A percentile compares a stretch with the other conserved stretches of the same genome.
Evolutionary conservation across 2,797 vertebrate genomes (phyloP).

Genomic region (Argya squamiceps): DNA sequence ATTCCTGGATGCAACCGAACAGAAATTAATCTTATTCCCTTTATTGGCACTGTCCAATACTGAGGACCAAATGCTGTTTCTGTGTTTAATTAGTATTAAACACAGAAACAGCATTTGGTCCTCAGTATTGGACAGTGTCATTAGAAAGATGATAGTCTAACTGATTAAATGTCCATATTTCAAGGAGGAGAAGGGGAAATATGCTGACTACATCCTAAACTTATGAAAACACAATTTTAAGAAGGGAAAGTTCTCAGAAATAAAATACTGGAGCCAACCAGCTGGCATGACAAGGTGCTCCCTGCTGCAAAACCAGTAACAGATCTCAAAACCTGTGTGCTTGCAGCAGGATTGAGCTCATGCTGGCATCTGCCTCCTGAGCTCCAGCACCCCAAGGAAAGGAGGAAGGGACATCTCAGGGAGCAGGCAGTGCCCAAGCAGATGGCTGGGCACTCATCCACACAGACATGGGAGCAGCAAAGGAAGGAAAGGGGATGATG

Average conservation of each 20-base stretch:
- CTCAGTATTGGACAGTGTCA: neutral
- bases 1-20: neutral
- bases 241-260: neutral
- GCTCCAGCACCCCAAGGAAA: neutral
- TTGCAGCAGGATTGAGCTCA: neutral
- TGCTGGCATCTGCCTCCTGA: neutral
- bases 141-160: neutral
- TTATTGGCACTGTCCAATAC: neutral
- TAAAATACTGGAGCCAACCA: neutral
- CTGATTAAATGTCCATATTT: neutral
- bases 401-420: neutral
- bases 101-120: neutral
- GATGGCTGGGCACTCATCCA: conserved; percentile 19
- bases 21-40: neutral
- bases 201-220: neutral
- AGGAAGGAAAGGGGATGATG: neutral
- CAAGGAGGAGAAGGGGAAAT: neutral
- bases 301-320: neutral
- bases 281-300: neutral
- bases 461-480: neutral
- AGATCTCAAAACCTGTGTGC: rapidly evolving
- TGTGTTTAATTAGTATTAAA: neutral
- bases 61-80: too few relatives aligned
- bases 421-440: neutral
- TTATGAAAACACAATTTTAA: rapidly evolving